Evolutionary conservation across 2,888 invertebrate genomes (phyloP).

Genomic region (Nemotelus pantherinus): DNA sequence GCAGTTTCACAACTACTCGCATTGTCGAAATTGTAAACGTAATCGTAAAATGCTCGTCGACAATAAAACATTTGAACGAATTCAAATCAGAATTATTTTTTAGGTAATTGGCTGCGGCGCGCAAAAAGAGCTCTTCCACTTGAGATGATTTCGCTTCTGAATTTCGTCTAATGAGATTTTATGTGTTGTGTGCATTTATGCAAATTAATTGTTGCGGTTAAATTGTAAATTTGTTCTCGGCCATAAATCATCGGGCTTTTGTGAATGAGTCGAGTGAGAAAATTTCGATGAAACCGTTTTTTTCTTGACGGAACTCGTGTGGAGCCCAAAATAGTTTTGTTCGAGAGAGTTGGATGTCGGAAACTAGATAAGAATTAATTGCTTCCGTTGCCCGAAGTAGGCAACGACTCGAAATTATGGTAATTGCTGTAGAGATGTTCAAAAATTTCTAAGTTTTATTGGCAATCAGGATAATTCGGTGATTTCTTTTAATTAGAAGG

Average conservation of each 20-base stretch:
- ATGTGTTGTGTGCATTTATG: conserved; percentile 31
- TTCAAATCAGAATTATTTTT: conserved; percentile 25
- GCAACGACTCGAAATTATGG: too few species aligned
- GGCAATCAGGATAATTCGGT: too few species aligned
- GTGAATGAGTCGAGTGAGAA: not conserved
- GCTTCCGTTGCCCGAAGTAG: too few species aligned
- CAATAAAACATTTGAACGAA: conserved; percentile 31
- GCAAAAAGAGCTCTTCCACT: conserved; percentile 33
- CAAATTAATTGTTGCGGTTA: conserved; percentile 44
- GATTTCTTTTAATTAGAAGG: too few species aligned
- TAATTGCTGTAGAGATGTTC: too few species aligned
- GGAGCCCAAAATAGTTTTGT: too few species aligned
- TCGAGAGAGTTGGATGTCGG: too few species aligned
- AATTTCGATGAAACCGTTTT: too few species aligned
- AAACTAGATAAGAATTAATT: too few species aligned
- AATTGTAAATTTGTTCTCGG: conserved; percentile 33
- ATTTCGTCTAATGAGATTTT: conserved; percentile 6
- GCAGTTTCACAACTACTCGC: conserved; percentile 14
- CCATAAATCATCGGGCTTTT: conserved; percentile 25
- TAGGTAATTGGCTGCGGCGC: conserved; percentile 20
- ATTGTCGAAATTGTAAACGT: not conserved
- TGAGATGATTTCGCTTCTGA: conserved; percentile 27
- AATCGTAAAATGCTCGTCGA: not conserved
- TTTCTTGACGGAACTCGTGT: too few species aligned
- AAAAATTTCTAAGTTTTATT: too few species aligned